A percentile compares a stretch with the other conserved stretches of the same genome.
phyloP scores from a whole-genome alignment of 2,888 invertebrate species.

The Baccha elongata region DNA sequence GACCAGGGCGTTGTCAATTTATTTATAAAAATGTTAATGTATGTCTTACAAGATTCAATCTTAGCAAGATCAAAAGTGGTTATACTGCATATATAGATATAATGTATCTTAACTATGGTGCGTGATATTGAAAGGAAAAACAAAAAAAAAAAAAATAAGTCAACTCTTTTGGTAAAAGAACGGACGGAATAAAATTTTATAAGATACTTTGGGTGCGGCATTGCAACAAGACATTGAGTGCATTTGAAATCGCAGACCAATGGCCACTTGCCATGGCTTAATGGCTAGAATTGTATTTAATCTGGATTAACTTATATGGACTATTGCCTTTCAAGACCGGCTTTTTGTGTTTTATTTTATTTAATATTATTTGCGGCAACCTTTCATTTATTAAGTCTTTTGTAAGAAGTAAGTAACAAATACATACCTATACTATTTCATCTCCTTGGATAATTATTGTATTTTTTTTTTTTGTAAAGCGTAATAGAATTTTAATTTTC shows the following conservation, averaged over 20 bases:
- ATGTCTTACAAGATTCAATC: conserved; percentile 48
- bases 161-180: conserved; percentile 17
- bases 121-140: conserved; percentile 44
- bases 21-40: conserved; percentile 10
- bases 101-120: conserved; percentile 51
- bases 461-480: too few species aligned
- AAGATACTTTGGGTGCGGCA: conserved; percentile 66
- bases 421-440: neutral
- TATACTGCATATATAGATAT: neutral
- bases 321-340: conserved; percentile 65
- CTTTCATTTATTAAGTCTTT: conserved; percentile 60
- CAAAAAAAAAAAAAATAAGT: neutral
- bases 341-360: conserved; percentile 52
- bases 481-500: too few species aligned
- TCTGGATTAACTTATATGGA: conserved; percentile 69
- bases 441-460: neutral
- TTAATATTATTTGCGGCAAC: conserved; percentile 46
- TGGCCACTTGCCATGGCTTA: conserved; percentile 56
- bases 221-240: conserved; percentile 68
- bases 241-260: conserved; percentile 69
- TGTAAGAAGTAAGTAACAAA: conserved; percentile 51
- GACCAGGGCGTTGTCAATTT: conserved; percentile 58
- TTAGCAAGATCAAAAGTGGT: conserved; percentile 45
- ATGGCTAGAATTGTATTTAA: conserved; percentile 69
- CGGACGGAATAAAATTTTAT: conserved; percentile 23